Conservation (phyloP, 2,797 vertebrate genomes). For the Protosalanx chinensis region DNA sequence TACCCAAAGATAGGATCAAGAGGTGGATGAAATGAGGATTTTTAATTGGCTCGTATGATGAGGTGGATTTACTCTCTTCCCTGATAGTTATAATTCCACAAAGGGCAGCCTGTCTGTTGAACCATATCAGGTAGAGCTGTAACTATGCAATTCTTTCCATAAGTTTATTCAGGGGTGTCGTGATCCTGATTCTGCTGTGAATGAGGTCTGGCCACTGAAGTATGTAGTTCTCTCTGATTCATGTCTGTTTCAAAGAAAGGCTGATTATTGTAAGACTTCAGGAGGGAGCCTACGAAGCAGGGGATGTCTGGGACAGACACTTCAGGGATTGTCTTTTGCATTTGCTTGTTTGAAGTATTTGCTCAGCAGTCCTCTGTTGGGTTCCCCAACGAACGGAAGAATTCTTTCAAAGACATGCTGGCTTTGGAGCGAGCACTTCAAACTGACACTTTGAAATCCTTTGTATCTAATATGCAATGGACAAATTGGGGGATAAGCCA, state of each 20-base stretch:
- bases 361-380: conserved; percentile 50
- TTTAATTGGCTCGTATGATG: conserved; percentile 16
- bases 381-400: conserved; percentile 55
- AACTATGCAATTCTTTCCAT: conserved; percentile 17
- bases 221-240: conserved; percentile 46
- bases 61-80: conserved; percentile 24
- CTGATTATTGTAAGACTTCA: conserved; percentile 56
- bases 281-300: conserved; percentile 46
- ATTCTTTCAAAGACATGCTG: conserved; percentile 49
- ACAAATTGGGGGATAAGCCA: conserved; percentile 49
- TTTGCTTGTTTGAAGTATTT: conserved; percentile 64
- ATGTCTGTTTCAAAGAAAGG: conserved; percentile 46
- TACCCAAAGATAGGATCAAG: conserved; percentile 26
- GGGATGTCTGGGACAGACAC: conserved; percentile 43
- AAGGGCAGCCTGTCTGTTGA: conserved; percentile 33
- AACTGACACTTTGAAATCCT: conserved; percentile 53
- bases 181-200: conserved; percentile 36
- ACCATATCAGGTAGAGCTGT: conserved; percentile 29
- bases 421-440: conserved; percentile 62
- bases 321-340: conserved; percentile 53
- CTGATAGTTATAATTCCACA: conserved; percentile 28
- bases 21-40: conserved; percentile 12
- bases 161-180: conserved; percentile 30
- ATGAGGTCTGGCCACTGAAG: conserved; percentile 37
- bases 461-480: conserved; percentile 44